phyloP scores from a whole-genome alignment of 2,113 vertebrate genomes.

The Probosciger aterrimus region DNA sequence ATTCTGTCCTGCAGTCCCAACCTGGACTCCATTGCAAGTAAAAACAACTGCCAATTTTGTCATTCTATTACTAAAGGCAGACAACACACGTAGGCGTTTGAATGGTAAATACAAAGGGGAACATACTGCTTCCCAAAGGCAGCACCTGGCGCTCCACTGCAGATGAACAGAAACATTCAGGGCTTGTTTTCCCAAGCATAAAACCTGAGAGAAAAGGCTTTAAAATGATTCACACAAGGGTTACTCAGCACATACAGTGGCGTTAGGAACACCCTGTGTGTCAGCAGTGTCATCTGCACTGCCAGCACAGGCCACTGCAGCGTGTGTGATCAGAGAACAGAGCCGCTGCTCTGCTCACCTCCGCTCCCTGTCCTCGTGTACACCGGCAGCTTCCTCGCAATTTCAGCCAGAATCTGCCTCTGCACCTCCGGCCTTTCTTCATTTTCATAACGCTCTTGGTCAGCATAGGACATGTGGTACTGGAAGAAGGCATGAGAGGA shows the following conservation, averaged over 20 bases:
- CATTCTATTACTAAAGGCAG: not conserved
- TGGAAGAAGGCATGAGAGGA: conserved; percentile 44
- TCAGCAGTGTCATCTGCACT: fast-evolving
- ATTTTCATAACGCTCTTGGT: conserved; percentile 91
- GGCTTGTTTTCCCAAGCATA: not conserved
- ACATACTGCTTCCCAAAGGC: not conserved
- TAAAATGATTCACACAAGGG: not conserved
- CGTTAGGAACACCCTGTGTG: fast-evolving
- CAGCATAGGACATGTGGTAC: conserved; percentile 91
- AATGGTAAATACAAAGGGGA: not conserved
- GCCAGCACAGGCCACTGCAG: fast-evolving
- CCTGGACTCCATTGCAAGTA: not conserved
- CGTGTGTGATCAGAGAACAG: fast-evolving
- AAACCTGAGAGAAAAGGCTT: not conserved
- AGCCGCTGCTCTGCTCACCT: conserved; percentile 73
- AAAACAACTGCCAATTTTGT: not conserved
- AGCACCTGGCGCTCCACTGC: not conserved
- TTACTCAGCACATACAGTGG: fast-evolving
- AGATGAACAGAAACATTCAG: not conserved
- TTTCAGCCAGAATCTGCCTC: conserved; percentile 90
- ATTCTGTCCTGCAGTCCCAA: not conserved
- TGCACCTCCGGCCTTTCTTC: conserved; percentile 92
- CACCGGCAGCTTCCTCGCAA: conserved; percentile 89
- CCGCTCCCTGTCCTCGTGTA: conserved; percentile 88
- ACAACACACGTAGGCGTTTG: not conserved